Evolutionary conservation across 2,888 invertebrate species (phyloP), one percentile per base, ranked within the genome.

Genomic region (Meganola albula): DNA sequence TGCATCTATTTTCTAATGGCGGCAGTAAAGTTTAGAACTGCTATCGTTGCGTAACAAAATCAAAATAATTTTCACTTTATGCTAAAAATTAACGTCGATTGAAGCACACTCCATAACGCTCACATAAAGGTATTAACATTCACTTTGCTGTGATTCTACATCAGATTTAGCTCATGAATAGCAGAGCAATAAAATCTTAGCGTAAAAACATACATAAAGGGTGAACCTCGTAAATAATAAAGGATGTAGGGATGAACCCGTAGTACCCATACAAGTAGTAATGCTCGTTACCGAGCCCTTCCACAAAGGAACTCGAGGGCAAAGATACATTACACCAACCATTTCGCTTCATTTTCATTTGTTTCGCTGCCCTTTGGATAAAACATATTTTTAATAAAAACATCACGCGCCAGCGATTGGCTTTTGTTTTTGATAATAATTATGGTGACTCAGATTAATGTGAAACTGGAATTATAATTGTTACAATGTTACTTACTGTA

Each of bases 141-240:
- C 32, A 53, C 48, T 53, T 42, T 44, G 50, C 61, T 40, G 64
- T 66, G 71, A 73, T 77, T 74, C 63, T 58, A 57, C 59, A 43
- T 48, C 50, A 68, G 70, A 70, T 73, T 74, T 58, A 64, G 44
- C 74, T 76, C 79, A 80, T 83, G 79, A 85, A 82, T 83, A 76
- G 68, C 53, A 55, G 55, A 54, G 74, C 79, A 77, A 82, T 84
- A 79, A 84, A 85, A 84, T 85, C 83, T 84, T 82, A 82, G 74
- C 75, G 67, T 70, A 75, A 77, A 82, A 80, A 82, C 78, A 78
- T 74, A 74, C 75, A 73, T 74, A 78, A 79, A 82, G 79, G 78
- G 79, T 71, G 55, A 57, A 72, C 60, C 62, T 76, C 82, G 80
- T 84, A 83, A 85, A 85, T 85, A 84, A 85, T 85, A 83, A 75